Evolutionary conservation across 2,888 invertebrate genomes (phyloP).

Genomic region (Tanaodytes sp.): DNA sequence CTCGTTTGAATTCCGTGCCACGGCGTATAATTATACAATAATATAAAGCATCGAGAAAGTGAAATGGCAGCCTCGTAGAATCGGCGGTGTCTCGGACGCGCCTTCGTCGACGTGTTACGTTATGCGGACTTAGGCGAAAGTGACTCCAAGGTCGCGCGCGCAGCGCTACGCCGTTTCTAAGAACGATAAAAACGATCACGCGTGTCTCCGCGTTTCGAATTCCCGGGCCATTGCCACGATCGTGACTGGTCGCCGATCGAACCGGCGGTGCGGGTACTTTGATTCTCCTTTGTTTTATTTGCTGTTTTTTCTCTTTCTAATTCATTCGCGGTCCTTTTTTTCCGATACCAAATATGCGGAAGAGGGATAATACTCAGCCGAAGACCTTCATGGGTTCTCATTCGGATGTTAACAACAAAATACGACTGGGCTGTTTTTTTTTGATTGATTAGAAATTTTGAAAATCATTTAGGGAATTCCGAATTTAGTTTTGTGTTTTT

Average conservation of each 20-base stretch:
- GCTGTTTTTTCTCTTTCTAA: background rate
- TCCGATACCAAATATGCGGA: too few species aligned
- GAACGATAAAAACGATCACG: conserved; percentile 52
- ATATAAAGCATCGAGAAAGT: conserved; percentile 52
- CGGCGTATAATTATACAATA: conserved; percentile 49
- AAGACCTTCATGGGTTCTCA: too few species aligned
- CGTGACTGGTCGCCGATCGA: conserved; percentile 2
- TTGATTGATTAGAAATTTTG: too few species aligned
- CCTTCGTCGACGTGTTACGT: conserved; percentile 52
- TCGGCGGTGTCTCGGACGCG: conserved; percentile 41
- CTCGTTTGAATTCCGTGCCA: conserved; percentile 26
- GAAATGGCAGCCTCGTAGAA: conserved; percentile 45
- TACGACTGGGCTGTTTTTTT: too few species aligned
- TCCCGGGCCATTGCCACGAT: conserved; percentile 14
- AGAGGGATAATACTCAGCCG: too few species aligned
- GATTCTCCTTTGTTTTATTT: conserved; percentile 1
- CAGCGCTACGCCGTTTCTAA: conserved; percentile 54
- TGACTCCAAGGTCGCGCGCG: conserved; percentile 58
- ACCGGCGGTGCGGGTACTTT: too few species aligned
- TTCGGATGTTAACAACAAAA: too few species aligned
- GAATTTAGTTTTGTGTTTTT: too few species aligned
- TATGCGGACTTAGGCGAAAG: conserved; percentile 57
- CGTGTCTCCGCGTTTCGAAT: conserved; percentile 32
- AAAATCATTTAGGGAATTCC: too few species aligned
- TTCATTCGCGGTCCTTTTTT: too few species aligned